These are phyloP conservation scores for Cosmia trapezina DNA, from an alignment of 2,888 invertebrate species.

Conservation along the genomic window DNA sequence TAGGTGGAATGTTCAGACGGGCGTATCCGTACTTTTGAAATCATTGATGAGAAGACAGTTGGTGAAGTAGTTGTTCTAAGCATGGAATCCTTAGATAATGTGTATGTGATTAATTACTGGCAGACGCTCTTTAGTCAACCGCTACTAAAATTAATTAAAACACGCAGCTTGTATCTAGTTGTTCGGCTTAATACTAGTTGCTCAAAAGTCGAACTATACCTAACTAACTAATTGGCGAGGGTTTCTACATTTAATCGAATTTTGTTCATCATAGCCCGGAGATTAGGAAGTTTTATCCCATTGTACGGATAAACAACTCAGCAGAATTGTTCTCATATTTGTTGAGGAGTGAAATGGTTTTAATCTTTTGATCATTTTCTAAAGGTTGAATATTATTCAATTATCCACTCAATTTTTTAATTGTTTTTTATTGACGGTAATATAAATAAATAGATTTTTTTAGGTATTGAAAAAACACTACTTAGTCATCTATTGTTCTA, in stretches of 20 bases:
- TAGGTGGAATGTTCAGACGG: too few relatives aligned
- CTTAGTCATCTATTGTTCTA: too few relatives aligned
- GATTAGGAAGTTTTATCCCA: constrained; percentile 49
- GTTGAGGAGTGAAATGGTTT: constrained; percentile 20
- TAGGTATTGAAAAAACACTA: too few relatives aligned
- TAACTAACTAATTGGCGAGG: constrained; percentile 28
- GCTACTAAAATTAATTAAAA: constrained; percentile 15
- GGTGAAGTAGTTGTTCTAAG: neutral
- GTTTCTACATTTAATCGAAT: constrained; percentile 51
- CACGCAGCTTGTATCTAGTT: constrained; percentile 10
- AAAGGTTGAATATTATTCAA: too few relatives aligned
- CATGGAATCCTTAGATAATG: neutral
- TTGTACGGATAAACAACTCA: constrained; percentile 39
- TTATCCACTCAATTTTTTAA: too few relatives aligned
- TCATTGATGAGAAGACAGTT: too few relatives aligned
- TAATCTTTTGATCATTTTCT: constrained; percentile 6
- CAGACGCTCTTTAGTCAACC: constrained; percentile 7
- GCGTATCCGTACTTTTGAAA: too few relatives aligned
- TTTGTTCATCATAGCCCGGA: constrained; percentile 31
- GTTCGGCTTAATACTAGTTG: constrained; percentile 1
- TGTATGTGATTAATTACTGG: neutral
- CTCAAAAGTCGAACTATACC: constrained; percentile 27
- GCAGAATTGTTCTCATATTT: constrained; percentile 36
- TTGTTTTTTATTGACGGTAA: too few relatives aligned
- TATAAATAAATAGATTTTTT: too few relatives aligned